Base-by-base conservation (phyloP, 2,888 invertebrate species). In the Drosophila ochracea region DNA sequence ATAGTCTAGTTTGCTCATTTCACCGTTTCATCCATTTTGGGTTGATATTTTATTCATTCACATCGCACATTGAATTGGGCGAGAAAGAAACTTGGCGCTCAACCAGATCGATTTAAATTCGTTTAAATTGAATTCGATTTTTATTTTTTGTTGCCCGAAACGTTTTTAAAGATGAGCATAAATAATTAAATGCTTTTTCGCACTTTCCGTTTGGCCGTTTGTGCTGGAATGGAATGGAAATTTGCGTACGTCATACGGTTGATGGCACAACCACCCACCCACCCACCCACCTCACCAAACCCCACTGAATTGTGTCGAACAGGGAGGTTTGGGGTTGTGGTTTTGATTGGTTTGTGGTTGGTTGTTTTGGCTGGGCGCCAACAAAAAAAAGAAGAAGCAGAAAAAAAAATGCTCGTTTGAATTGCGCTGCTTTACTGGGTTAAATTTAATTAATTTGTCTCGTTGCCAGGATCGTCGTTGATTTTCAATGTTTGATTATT, bases 361-460 rank as follows among this genome's bases (percentile, higher is more conserved):
- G 37, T 78, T n/a, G 28, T 57, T 39, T 82, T 85, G 90, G 85
- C 87, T 60, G 49, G 54, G 33, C 52, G 90, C 85, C 86, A 55
- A 7, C 10, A 19, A 37, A 25, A 35, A 25, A 19, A 35, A 54
- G 25, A 25, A 35, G 7, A 33, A 47, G 9, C 16, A 25, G 21
- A 21, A 16, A 47, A 47, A 85, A 85, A 83, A 80, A 74, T 73
- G 52, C 31, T 66, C 73, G 55, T 78, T 89, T 83, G 71, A 84
- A 84, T 73, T 82, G 73, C 83, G 73, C 55, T 65, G 82, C 65
- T 77, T 90, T 90, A 90, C 77, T 86, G 89, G 86, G 86, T 86
- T 86, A 86, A 90, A 86, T 89, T 86, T 89, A 90, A 86, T 86
- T 86, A 90, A 86, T 86, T 86, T 90, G 87, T 87, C 83, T 82